Conservation (phyloP, 2,797 vertebrate species). For the Clarias laeviceps region DNA sequence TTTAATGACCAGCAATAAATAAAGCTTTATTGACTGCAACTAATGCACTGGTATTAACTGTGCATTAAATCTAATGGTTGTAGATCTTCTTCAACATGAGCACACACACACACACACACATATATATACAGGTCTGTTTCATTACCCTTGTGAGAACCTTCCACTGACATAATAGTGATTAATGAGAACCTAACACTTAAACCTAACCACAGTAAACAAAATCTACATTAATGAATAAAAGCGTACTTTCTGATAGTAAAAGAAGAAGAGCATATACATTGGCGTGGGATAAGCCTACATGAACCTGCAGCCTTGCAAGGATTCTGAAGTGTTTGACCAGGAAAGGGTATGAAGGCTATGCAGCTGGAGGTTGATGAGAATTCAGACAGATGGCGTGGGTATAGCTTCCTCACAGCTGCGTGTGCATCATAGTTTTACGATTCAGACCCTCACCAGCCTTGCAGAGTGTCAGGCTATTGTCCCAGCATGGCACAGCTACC, state of each 20-base stretch:
- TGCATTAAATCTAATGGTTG: conserved; percentile 23
- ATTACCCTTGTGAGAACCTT: neutral
- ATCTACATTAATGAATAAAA: neutral
- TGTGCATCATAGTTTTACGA: conserved; percentile 29
- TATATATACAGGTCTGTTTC: neutral
- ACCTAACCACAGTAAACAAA: neutral
- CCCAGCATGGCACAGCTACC: conserved; percentile 33
- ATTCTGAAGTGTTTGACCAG: neutral
- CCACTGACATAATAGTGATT: neutral
- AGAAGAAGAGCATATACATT: neutral
- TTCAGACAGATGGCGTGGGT: conserved; percentile 47
- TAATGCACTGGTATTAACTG: conserved; percentile 14
- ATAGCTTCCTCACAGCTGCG: conserved; percentile 47
- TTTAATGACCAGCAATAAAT: neutral
- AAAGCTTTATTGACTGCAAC: conserved; percentile 1
- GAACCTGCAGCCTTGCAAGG: neutral
- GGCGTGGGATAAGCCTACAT: neutral
- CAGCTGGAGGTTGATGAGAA: conserved; percentile 45
- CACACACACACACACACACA: neutral
- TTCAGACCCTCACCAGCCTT: conserved; percentile 27
- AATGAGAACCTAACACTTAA: neutral
- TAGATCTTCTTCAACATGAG: neutral
- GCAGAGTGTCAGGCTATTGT: conserved; percentile 15
- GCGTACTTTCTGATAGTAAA: neutral
- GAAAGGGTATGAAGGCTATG: neutral